A percentile compares a stretch with the other conserved stretches of the same genome.
phyloP scores from a whole-genome alignment of 2,888 invertebrate genomes.

The Philonicus albiceps region DNA sequence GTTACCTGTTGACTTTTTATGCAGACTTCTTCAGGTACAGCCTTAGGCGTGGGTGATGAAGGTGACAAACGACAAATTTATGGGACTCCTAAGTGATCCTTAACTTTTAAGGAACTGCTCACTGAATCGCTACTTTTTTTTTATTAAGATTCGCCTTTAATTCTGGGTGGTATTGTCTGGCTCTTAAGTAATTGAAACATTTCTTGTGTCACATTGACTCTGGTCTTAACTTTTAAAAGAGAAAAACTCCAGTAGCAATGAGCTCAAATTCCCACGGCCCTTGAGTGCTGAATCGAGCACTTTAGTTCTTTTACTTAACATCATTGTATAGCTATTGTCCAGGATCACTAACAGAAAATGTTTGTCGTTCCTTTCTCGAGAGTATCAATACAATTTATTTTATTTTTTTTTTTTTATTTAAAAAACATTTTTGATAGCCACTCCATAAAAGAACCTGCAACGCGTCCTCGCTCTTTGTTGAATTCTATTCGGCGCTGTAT shows the following conservation, averaged over 20 bases:
- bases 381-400: neutral
- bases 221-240: neutral
- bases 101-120: neutral
- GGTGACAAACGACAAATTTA: neutral
- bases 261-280: neutral
- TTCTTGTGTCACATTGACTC: neutral
- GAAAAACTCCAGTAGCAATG: neutral
- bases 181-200: neutral
- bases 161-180: neutral
- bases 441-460: conserved; percentile 20
- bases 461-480: neutral
- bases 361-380: neutral
- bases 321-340: neutral
- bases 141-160: neutral
- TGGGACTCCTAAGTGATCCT: neutral
- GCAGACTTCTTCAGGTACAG: neutral
- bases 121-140: conserved; percentile 2
- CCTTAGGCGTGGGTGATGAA: neutral
- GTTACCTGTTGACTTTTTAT: conserved; percentile 12
- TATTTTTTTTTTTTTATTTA: neutral
- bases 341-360: conserved; percentile 2
- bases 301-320: neutral
- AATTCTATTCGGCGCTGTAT: neutral
- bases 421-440: conserved; percentile 6
- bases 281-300: neutral